A percentile compares a stretch with the other conserved stretches of the same genome.
These are phyloP conservation scores for Siniperca undulata DNA, from an alignment of 2,797 vertebrate genomes.

Conservation along the genomic window DNA sequence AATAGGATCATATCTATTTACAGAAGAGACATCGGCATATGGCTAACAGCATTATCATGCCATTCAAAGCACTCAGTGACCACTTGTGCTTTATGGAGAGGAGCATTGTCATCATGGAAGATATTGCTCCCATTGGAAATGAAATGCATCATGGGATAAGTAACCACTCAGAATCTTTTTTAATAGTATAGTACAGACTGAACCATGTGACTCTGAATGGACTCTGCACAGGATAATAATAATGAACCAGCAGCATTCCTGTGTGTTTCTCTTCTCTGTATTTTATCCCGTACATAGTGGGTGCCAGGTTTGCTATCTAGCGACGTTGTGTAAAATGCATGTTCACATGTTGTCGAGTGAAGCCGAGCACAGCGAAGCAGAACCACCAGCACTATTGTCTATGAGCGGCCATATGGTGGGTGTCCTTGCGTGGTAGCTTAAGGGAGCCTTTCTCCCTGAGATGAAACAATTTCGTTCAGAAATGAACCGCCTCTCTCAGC, in stretches of 20 bases:
- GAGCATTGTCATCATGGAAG: slow-evolving; percentile 78
- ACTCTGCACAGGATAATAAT: slow-evolving; percentile 40
- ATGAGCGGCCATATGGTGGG: slow-evolving; percentile 82
- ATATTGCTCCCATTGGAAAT: slow-evolving; percentile 71
- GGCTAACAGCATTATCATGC: slow-evolving; percentile 80
- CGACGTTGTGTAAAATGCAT: slow-evolving; percentile 66
- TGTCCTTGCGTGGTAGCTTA: slow-evolving; percentile 82
- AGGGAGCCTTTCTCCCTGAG: slow-evolving; percentile 79
- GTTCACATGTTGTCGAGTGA: slow-evolving; percentile 72
- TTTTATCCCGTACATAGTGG: slow-evolving; percentile 24
- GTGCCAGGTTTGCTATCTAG: slow-evolving; percentile 45
- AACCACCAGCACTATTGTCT: slow-evolving; percentile 77
- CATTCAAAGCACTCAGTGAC: slow-evolving; percentile 82
- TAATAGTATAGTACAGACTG: slow-evolving; percentile 49
- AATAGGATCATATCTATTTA: slow-evolving; percentile 77
- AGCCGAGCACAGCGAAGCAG: slow-evolving; percentile 73
- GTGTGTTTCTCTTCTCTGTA: slow-evolving; percentile 16
- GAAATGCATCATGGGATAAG: slow-evolving; percentile 74
- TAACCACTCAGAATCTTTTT: slow-evolving; percentile 68
- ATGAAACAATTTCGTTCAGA: slow-evolving; percentile 73
- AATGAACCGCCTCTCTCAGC: slow-evolving; percentile 64
- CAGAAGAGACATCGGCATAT: slow-evolving; percentile 70
- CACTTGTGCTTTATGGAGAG: slow-evolving; percentile 77
- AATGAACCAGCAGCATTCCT: slow-evolving; percentile 21
- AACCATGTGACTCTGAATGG: slow-evolving; percentile 50